Conservation (phyloP, 2,113 vertebrate species). For the Alligator sinensis region DNA sequence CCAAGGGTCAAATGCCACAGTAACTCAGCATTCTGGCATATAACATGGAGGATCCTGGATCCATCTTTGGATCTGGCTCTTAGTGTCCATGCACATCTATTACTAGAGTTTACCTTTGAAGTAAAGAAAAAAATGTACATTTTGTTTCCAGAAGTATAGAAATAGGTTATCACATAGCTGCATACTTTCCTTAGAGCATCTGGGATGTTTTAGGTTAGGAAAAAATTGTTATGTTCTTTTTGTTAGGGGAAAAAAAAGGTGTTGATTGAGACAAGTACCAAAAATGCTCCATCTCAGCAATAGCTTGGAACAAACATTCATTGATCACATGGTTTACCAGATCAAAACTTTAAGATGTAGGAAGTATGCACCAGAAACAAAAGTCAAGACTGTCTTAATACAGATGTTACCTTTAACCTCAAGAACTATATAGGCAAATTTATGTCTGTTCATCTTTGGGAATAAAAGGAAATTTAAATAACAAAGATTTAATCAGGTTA, state of each 20-base stretch:
- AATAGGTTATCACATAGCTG: neutral
- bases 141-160: neutral
- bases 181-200: neutral
- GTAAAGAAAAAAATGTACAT: neutral
- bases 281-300: neutral
- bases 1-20: too few species aligned
- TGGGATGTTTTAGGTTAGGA: neutral
- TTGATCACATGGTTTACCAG: neutral
- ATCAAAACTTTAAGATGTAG: neutral
- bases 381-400: neutral
- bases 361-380: neutral
- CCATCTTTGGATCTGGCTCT: too few species aligned
- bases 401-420: neutral
- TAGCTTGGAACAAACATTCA: neutral
- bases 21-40: too few species aligned
- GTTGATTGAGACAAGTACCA: neutral
- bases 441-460: neutral
- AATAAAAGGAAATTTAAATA: neutral
- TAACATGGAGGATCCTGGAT: too few species aligned
- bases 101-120: neutral
- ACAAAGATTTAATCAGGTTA: slow-evolving; percentile 43
- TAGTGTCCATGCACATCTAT: neutral
- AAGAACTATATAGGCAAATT: neutral
- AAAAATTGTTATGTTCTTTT: too few species aligned
- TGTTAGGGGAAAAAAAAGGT: too few species aligned